Evolutionary conservation across 2,797 vertebrate species (phyloP), one percentile per base, ranked within the genome.

Genomic region (Adrianichthys oophorus): DNA sequence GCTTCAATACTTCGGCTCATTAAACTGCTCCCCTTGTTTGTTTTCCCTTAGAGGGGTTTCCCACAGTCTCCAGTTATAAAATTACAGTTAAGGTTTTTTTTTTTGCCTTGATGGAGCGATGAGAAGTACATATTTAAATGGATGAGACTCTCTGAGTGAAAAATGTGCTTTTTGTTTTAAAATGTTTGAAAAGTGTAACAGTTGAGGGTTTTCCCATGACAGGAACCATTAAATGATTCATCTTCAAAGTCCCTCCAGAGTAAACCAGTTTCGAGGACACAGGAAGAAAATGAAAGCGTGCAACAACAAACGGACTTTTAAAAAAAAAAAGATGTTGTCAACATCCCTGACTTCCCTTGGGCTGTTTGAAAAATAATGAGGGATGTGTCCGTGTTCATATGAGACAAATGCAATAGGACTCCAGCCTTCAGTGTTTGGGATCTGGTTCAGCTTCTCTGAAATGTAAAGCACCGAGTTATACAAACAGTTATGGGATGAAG

Each of bases 41-140:
- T 51, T 72, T 59, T 64, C 64, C 65, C 62, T 69, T 37, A 48
- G 26, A 23, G 69, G 67, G 65, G 58, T 74, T 83, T 79, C 76
- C 79, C 48, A 53, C 53, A 66, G 56, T 59, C 47, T 75, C 52
- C 59, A 48, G 4, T 62, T 41, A 60, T 83, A 62, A 66, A 59
- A 26, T 17, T 63, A n/a, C 68, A 73, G 54, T 56, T 59, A 51
- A 54, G 19, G 12, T 10, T 32, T 32, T 32, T 32, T 32, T 12
- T 32, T 12, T 3, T 3, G 8, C 12, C 32, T 3, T 13, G 32
- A 8, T 32, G 32, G 32, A 32, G 32, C 56, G 55, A 72, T 60
- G 44, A 51, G 7, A 24, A 71, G 70, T 44, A 50, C 37, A 37
- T 10, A 23, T 18, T 10, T 29, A n/a, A 46, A 59, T 43, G 26